A percentile compares a stretch with the other conserved stretches of the same genome.
Conservation (phyloP, 1,140 invertebrate species). For the Penaeus chinensis region DNA sequence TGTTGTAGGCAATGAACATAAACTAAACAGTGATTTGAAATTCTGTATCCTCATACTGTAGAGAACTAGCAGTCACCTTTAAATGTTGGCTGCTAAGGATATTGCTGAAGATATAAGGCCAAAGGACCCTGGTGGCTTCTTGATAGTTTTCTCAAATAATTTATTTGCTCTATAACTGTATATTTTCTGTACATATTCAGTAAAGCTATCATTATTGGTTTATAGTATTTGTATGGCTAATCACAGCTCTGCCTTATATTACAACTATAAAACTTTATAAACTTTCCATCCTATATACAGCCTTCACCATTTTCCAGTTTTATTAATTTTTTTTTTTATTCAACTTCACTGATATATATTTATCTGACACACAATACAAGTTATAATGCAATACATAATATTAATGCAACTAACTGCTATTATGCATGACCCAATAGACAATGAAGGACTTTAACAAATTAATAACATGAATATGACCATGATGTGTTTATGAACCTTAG, state of each 20-base stretch:
- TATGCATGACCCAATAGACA: slow-evolving; percentile 28
- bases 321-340: slow-evolving; percentile 25
- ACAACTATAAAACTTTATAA: slow-evolving; percentile 59
- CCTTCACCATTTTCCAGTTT: slow-evolving; percentile 18
- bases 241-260: slow-evolving; percentile 59
- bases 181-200: slow-evolving; percentile 35
- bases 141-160: too few relatives aligned
- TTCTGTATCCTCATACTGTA: too few relatives aligned
- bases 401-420: slow-evolving; percentile 43
- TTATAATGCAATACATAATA: slow-evolving; percentile 37
- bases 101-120: too few relatives aligned
- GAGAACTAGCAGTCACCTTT: too few relatives aligned
- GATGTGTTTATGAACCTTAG: slow-evolving; percentile 24
- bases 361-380: slow-evolving; percentile 31
- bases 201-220: slow-evolving; percentile 46
- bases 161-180: too few relatives aligned
- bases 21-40: too few relatives aligned
- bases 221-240: slow-evolving; percentile 47
- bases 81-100: too few relatives aligned
- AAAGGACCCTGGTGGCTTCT: too few relatives aligned
- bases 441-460: slow-evolving; percentile 4
- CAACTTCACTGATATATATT: background rate
- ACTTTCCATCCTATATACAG: slow-evolving; percentile 55
- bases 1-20: too few relatives aligned
- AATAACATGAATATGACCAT: slow-evolving; percentile 17